These are phyloP conservation scores for Acanthoscelides obtectus DNA, from an alignment of 2,888 invertebrate species.

Conservation along the genomic window DNA sequence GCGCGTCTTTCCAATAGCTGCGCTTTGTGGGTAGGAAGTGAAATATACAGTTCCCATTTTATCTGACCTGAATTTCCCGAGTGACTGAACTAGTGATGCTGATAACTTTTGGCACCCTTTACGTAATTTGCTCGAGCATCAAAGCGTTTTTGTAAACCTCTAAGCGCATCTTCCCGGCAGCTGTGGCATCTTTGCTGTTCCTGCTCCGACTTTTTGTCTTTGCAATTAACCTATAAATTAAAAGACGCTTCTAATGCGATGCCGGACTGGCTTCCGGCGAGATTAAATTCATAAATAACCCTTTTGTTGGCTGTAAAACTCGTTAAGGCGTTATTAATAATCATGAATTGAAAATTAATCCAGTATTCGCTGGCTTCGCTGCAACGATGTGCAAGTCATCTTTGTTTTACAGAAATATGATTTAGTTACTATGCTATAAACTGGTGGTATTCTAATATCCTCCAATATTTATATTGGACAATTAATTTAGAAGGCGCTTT, in stretches of 20 bases:
- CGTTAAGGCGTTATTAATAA: background rate
- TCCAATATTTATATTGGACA: no score
- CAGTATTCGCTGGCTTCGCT: background rate
- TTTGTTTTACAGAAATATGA: background rate
- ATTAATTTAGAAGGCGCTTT: no score
- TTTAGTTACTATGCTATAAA: background rate
- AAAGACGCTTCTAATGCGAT: background rate
- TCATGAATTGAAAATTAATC: background rate
- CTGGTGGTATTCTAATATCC: no score
- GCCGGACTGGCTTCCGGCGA: background rate
- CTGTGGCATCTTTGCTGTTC: background rate
- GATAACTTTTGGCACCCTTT: no score
- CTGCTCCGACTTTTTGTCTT: background rate
- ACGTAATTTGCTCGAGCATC: background rate
- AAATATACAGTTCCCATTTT: no score
- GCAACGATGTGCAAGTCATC: background rate
- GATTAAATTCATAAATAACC: background rate
- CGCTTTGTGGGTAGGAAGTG: no score
- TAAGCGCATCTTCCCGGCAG: background rate
- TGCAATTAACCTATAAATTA: background rate
- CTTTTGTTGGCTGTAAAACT: background rate
- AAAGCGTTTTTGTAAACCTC: background rate
- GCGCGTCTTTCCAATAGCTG: no score
- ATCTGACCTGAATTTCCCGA: no score
- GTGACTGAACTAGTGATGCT: no score